Percentiles rank a stretch among this genome's conserved stretches.
Conservation (phyloP, 2,797 vertebrate species). For the Takifugu rubripes region DNA sequence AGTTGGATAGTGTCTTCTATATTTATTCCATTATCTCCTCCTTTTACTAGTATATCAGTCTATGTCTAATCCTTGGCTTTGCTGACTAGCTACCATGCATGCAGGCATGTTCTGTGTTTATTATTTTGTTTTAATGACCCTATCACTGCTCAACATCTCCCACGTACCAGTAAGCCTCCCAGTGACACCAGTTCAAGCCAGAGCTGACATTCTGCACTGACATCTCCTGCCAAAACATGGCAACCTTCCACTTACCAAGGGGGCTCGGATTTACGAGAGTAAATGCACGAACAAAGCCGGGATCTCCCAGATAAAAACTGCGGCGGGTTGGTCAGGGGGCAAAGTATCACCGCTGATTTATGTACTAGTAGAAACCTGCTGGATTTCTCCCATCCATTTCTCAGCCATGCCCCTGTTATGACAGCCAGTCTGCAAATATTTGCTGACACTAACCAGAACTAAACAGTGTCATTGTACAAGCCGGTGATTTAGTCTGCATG, state of each 20-base stretch:
- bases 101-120: constrained; percentile 41
- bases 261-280: constrained; percentile 67
- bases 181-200: constrained; percentile 44
- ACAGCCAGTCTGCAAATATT: constrained; percentile 83
- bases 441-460: constrained; percentile 81
- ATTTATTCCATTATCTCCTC: constrained; percentile 19
- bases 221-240: constrained; percentile 63
- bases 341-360: constrained; percentile 78
- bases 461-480: constrained; percentile 78
- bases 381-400: constrained; percentile 69
- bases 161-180: constrained; percentile 49
- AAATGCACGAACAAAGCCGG: constrained; percentile 62
- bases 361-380: constrained; percentile 64
- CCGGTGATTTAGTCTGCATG: constrained; percentile 64
- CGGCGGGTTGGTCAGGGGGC: constrained; percentile 67
- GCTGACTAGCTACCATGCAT: constrained; percentile 18
- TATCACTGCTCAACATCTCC: constrained; percentile 51
- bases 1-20: background rate
- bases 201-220: constrained; percentile 59
- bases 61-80: constrained; percentile 21
- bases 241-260: constrained; percentile 51
- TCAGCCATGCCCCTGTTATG: constrained; percentile 79
- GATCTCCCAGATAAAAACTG: constrained; percentile 74
- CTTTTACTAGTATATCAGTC: constrained; percentile 26
- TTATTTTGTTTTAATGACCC: constrained; percentile 40